Percentiles rank a stretch among this genome's conserved stretches.
Evolutionary conservation across 2,888 invertebrate genomes (phyloP).

Genomic region (Adineta ricciae): DNA sequence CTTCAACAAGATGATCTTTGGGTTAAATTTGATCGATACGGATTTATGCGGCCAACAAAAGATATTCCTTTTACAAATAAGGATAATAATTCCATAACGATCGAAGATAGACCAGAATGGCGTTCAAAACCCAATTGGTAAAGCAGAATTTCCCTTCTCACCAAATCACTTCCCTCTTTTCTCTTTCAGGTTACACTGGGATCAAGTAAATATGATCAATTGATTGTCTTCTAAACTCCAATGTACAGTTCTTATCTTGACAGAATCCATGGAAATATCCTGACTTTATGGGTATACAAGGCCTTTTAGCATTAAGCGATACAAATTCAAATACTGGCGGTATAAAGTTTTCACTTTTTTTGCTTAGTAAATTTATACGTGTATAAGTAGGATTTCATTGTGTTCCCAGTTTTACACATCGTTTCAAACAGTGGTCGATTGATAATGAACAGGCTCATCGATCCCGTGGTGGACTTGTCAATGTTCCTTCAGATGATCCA

Average conservation of each 20-base stretch:
- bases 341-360: neutral
- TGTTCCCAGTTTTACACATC: neutral
- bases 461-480: neutral
- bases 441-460: neutral
- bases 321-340: neutral
- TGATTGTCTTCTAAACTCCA: neutral
- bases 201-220: neutral
- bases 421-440: neutral
- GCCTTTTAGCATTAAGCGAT: neutral
- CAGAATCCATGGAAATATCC: neutral
- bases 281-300: neutral
- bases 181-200: neutral
- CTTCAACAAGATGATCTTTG: neutral
- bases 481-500: neutral
- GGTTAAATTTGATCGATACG: neutral
- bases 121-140: neutral
- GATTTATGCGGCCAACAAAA: neutral
- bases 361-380: neutral
- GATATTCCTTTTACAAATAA: neutral
- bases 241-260: neutral
- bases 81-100: neutral
- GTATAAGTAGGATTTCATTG: neutral
- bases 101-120: neutral
- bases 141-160: no score
- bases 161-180: neutral